A percentile compares a stretch with the other conserved stretches of the same genome.
Evolutionary conservation across 2,797 vertebrate species (phyloP).

Genomic region (Paratrypauchen microcephalus): DNA sequence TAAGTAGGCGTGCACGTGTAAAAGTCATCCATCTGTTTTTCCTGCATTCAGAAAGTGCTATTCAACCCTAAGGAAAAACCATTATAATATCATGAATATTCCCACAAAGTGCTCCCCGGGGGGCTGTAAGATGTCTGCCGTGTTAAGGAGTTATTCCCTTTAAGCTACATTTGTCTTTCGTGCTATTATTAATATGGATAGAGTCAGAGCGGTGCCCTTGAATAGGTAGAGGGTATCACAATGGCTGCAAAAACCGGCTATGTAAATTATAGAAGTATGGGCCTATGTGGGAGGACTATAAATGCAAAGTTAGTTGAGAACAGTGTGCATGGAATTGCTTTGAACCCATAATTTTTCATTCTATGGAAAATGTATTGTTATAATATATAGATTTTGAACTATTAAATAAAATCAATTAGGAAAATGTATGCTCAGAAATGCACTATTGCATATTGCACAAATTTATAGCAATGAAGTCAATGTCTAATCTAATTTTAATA

Average conservation of each 20-base stretch:
- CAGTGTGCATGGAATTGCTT: not conserved
- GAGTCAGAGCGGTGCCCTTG: conserved; percentile 24
- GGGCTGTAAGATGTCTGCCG: conserved; percentile 33
- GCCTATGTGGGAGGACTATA: not conserved
- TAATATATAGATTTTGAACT: not conserved
- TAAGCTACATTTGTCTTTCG: conserved; percentile 26
- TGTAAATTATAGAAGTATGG: not conserved
- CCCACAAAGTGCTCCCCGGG: conserved; percentile 45
- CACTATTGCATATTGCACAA: no score
- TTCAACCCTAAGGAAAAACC: conserved; percentile 54
- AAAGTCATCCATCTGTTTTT: conserved; percentile 40
- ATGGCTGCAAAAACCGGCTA: not conserved
- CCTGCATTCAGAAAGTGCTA: conserved; percentile 42
- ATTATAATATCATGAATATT: conserved; percentile 53
- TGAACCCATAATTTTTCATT: not conserved
- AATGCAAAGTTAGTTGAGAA: not conserved
- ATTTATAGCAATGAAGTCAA: no score
- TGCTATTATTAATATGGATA: conserved; percentile 12
- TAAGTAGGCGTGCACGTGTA: conserved; percentile 80
- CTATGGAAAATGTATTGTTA: not conserved
- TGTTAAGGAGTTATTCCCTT: conserved; percentile 44
- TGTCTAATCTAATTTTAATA: no score
- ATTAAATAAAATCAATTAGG: not conserved
- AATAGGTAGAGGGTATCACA: not conserved
- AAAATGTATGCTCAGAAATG: not conserved